Evolutionary conservation across 2,113 vertebrate genomes (phyloP).

Genomic region (Phylloscopus trochilus): DNA sequence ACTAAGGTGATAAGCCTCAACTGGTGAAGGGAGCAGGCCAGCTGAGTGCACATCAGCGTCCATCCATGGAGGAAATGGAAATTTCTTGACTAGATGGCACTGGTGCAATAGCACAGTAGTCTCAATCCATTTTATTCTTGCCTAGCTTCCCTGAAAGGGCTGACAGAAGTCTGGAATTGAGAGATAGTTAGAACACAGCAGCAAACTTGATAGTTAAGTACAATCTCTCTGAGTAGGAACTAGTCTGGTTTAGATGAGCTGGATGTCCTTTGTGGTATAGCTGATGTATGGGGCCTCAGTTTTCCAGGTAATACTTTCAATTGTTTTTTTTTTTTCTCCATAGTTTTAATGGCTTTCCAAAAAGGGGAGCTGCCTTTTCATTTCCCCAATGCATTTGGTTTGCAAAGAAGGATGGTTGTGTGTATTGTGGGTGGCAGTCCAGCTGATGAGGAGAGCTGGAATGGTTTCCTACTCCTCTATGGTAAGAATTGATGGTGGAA

Average conservation of each 20-base stretch:
- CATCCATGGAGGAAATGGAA: neutral
- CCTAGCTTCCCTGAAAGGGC: neutral
- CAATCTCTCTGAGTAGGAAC: neutral
- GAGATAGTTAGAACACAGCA: neutral
- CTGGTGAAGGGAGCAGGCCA: neutral
- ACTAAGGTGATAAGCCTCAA: neutral
- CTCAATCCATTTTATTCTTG: neutral
- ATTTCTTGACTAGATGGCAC: neutral
- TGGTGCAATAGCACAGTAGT: neutral
- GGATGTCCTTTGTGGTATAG: neutral
- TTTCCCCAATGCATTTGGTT: neutral
- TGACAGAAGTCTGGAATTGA: neutral
- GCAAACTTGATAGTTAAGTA: neutral
- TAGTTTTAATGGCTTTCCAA: neutral
- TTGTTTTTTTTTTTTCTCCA: neutral
- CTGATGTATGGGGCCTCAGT: neutral
- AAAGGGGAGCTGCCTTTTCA: neutral
- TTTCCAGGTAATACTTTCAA: neutral
- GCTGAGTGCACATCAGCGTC: neutral
- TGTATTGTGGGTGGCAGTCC: neutral
- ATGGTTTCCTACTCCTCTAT: neutral
- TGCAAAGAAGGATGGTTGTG: neutral
- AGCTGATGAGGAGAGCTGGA: neutral
- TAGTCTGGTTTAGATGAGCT: conserved; percentile 17
- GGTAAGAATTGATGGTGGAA: neutral